Base-by-base conservation (phyloP, 2,888 invertebrate genomes). In the Eustalomyia histrio region DNA sequence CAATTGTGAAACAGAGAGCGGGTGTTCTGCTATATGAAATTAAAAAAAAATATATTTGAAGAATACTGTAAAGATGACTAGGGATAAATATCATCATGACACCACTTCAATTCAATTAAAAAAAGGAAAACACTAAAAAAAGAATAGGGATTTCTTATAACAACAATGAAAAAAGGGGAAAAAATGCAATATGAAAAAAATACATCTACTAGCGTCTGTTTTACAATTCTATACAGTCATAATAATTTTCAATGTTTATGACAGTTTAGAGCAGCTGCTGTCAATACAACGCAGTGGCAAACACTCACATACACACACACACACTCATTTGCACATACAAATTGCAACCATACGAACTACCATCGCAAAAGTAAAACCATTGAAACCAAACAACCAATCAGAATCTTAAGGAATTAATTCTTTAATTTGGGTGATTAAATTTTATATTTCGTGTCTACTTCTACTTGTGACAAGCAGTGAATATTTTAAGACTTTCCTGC, bases 241-340 rank as follows among this genome's bases (percentile, higher is more conserved):
- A 69, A 58, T 21, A 76, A 78, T 61, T 65, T 67, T 65, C 60
- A 72, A 61, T 72, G 78, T 78, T 78, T 72, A 72, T 72, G 72
- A 78, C 78, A 78, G 43, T 67, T 78, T 47, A 60, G 61, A 72
- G 78, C 78, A 78, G 78, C 78, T 78, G 78, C 76, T 76, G 76
- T 76, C 76, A 76, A 76, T 76, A 76, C 71, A 76, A 65, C 52
- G 14, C 50, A 76, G 63, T 69, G 17, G 47, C 18, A 52, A 58
- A 61, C 43, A 43, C 24, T 2, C 24, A 8, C 35, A 35, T 18
- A 2, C 39, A 52, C 24, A 8, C 35, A 35, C n/a, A 2, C 39
- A 52, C 17, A 68, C 57, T 24, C 52, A 35, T 29, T 2, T 16
- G 7, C 18, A 52, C 21, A 60, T 39, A 8, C 58, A 16, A 24